Percentiles rank a stretch among this genome's conserved stretches.
phyloP scores from a whole-genome alignment of 2,113 vertebrate genomes.

The Castor canadensis region DNA sequence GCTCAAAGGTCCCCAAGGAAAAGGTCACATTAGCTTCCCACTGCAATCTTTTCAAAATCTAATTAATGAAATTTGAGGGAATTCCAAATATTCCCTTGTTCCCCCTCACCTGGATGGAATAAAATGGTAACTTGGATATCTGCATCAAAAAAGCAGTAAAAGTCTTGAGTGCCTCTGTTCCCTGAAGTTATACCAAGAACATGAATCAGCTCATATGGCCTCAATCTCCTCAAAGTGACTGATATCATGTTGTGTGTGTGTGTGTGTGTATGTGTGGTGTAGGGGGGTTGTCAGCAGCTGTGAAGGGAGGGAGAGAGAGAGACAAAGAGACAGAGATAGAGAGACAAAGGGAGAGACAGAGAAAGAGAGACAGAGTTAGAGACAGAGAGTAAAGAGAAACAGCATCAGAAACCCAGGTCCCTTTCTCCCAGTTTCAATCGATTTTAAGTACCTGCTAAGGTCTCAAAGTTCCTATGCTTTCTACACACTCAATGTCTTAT shows the following conservation, averaged over 20 bases:
- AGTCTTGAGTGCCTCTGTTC: neutral
- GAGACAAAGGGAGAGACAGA: no score
- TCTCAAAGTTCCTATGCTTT: neutral
- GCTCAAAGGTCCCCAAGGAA: neutral
- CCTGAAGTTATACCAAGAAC: neutral
- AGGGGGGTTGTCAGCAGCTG: no score
- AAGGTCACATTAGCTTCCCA: neutral
- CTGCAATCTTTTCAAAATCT: neutral
- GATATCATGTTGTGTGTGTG: neutral
- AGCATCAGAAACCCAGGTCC: neutral
- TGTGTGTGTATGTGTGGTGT: no score
- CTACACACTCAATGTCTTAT: neutral
- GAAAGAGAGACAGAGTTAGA: rapidly evolving
- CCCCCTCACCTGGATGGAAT: rapidly evolving
- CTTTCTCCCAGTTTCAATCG: neutral
- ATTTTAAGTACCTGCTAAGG: neutral
- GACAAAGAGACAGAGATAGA: no score
- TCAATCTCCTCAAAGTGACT: neutral
- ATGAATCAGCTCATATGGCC: neutral
- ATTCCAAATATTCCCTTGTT: neutral
- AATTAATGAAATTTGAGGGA: neutral
- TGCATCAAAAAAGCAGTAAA: neutral
- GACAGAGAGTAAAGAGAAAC: rapidly evolving
- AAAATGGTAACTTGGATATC: neutral
- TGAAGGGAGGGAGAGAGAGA: neutral